A percentile compares a stretch with the other conserved stretches of the same genome.
phyloP scores from a whole-genome alignment of 2,888 invertebrate genomes.

The Polydrusus cervinus region DNA sequence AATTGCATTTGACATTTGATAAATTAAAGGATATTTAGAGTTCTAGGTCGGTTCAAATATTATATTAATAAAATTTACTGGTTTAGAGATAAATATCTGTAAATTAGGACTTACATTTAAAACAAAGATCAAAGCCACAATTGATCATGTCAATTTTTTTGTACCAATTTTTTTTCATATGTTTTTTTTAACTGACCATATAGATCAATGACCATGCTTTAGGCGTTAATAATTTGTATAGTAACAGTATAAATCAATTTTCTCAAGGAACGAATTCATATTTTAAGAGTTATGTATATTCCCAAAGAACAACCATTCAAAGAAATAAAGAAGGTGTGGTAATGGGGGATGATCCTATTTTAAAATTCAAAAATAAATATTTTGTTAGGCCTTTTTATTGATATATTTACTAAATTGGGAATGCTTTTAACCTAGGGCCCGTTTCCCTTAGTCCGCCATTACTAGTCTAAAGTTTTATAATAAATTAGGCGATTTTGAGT shows the following conservation, averaged over 20 bases:
- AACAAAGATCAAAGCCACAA: slow-evolving; percentile 15
- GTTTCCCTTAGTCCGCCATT: no score
- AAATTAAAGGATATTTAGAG: slow-evolving; percentile 36
- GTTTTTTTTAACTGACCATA: background rate
- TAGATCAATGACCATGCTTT: slow-evolving; percentile 14
- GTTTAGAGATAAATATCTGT: slow-evolving; percentile 20
- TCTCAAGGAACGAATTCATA: background rate
- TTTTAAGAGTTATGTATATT: background rate
- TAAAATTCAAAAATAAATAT: no score
- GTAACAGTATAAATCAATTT: slow-evolving; percentile 13
- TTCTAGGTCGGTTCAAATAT: slow-evolving; percentile 10
- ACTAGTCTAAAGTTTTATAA: no score
- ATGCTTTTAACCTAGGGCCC: no score
- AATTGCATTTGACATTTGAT: slow-evolving; percentile 42
- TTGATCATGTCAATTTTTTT: slow-evolving; percentile 13
- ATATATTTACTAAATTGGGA: no score
- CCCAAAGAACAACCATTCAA: no score
- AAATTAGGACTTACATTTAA: slow-evolving; percentile 7
- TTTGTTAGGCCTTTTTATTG: no score
- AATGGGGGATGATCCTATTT: no score
- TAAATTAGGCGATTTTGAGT: no score
- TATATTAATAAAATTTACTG: slow-evolving; percentile 22
- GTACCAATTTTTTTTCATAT: background rate
- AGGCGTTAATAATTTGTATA: slow-evolving; percentile 12
- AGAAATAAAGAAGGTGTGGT: no score